A percentile compares a stretch with the other conserved stretches of the same genome.
These are phyloP conservation scores for Pantherophis guttatus DNA, from an alignment of 2,113 vertebrate species.

Conservation along the genomic window DNA sequence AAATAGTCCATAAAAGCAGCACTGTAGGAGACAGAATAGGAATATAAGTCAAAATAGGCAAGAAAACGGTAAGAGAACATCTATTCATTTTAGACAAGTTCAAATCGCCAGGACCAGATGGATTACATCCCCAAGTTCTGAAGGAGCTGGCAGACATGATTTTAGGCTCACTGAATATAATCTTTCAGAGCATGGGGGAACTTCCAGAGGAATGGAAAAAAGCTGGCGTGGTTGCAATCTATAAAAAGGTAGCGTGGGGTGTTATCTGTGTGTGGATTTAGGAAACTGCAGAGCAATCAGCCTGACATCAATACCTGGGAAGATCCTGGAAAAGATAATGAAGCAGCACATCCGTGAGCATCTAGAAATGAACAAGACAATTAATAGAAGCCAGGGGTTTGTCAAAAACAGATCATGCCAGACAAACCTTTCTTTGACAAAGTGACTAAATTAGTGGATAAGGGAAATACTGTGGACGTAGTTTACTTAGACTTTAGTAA, in stretches of 20 bases:
- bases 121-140: too few relatives aligned
- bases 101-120: background rate
- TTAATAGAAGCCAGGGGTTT: background rate
- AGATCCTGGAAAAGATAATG: background rate
- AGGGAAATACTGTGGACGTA: background rate
- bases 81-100: background rate
- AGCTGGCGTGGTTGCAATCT: background rate
- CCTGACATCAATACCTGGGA: too few relatives aligned
- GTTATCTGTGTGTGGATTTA: too few relatives aligned
- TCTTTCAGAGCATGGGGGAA: background rate
- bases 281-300: too few relatives aligned
- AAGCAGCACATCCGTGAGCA: background rate
- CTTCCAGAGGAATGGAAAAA: background rate
- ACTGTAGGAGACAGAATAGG: background rate
- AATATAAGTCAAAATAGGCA: background rate
- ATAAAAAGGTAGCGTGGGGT: background rate
- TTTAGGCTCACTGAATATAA: background rate
- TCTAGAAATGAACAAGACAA: background rate
- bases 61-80: background rate
- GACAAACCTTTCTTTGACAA: background rate
- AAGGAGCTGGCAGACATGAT: background rate
- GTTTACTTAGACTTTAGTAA: background rate
- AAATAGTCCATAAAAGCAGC: background rate
- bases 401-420: too few relatives aligned
- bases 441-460: background rate